Base-by-base conservation (phyloP, 2,888 invertebrate species). In the Lymantria dispar region DNA sequence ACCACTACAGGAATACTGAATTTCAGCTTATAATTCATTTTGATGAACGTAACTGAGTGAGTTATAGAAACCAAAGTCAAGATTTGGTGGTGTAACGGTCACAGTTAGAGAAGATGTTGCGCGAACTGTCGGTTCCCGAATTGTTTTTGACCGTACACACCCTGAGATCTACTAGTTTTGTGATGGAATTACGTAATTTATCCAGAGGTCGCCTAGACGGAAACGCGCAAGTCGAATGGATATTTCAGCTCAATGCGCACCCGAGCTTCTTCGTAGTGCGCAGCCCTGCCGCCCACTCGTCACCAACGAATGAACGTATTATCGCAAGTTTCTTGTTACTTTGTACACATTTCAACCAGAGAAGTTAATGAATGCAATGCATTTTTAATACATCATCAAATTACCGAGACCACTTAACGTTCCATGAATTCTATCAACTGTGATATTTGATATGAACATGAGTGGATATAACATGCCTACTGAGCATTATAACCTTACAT, bases 171-270 rank as follows among this genome's bases (percentile, higher is more conserved):
- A 80, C 84, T 81, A 73, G 74, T 79, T 80, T 81, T 83, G 72
- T 77, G 76, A 72, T 82, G 76, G 80, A 87, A 87, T 91, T 91
- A 91, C 89, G 91, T 91, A 91, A 90, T 87, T 85, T 81, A 70
- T 72, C 77, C 73, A 87, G 88, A 89, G 87, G 87, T 89, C 89
- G 89, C 87, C 84, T 85, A 83, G 85, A 83, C 85, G 84, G 82
- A 85, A 75, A 81, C 87, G 90, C 91, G 90, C 91, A 90, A 87
- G 88, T 87, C 88, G 78, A 80, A 80, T 85, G 84, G 85, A 87
- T 85, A 83, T 86, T 84, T 87, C 85, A 85, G 85, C 85, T 84
- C 82, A 87, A 88, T 88, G 90, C 91, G 91, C 90, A 88, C 80
- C 80, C 80, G 78, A 76, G 74, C 70, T 82, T 74, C 76, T 77